Conservation (phyloP, 2,113 vertebrate species). For the Amazona guildingii region DNA sequence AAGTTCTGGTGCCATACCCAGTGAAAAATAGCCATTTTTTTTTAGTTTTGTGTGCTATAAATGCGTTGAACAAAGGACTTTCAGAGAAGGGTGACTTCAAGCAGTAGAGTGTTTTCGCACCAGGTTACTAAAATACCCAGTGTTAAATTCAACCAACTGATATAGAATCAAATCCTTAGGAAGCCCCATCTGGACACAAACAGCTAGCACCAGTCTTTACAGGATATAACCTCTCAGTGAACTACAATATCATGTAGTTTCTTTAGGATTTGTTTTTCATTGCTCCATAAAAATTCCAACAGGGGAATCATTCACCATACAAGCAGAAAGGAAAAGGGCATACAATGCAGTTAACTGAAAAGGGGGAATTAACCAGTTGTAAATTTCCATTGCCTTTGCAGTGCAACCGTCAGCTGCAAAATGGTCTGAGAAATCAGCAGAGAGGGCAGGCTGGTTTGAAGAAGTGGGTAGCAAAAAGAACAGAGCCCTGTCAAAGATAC, state of each 20-base stretch:
- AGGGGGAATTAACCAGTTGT: background rate
- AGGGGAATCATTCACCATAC: background rate
- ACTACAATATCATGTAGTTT: background rate
- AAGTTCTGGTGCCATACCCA: background rate
- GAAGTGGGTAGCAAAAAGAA: background rate
- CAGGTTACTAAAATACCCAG: background rate
- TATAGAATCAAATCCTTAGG: background rate
- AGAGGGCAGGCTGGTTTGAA: background rate
- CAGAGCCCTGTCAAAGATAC: background rate
- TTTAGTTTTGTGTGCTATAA: background rate
- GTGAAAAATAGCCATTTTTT: background rate
- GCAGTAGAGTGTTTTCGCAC: background rate
- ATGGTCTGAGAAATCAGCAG: background rate
- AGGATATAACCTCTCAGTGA: background rate
- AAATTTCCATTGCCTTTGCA: background rate
- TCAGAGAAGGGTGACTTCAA: background rate
- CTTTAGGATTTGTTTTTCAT: slow-evolving; percentile 12
- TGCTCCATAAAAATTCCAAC: slow-evolving; percentile 7
- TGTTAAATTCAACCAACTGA: background rate
- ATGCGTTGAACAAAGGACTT: background rate
- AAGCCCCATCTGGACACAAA: background rate
- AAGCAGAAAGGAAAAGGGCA: background rate
- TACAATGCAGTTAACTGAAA: slow-evolving; percentile 29
- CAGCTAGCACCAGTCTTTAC: background rate
- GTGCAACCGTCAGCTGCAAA: background rate